Conservation (phyloP, 2,888 invertebrate genomes). For the Meiosimyza platycephala region DNA sequence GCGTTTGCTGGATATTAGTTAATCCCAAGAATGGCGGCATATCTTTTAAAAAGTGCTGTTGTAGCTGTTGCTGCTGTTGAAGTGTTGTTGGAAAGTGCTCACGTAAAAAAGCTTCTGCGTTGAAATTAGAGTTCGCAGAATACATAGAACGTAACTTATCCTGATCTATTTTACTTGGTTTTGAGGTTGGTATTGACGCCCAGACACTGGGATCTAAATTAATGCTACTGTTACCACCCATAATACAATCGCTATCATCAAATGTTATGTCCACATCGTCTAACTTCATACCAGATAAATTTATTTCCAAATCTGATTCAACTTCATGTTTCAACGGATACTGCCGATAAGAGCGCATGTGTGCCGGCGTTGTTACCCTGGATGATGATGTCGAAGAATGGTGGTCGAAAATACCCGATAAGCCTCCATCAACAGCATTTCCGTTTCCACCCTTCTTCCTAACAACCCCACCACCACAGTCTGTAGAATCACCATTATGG, state of each 20-base stretch:
- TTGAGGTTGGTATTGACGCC: constrained; percentile 56
- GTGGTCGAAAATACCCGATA: background rate
- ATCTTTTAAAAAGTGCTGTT: constrained; percentile 36
- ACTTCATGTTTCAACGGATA: constrained; percentile 51
- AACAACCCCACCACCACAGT: constrained; percentile 42
- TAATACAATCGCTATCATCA: constrained; percentile 58
- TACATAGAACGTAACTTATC: too few species aligned
- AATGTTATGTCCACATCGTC: constrained; percentile 64
- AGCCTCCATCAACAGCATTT: constrained; percentile 35
- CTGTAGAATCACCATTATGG: constrained; percentile 52
- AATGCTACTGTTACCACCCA: constrained; percentile 45
- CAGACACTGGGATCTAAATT: constrained; percentile 68
- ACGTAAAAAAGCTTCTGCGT: constrained; percentile 57
- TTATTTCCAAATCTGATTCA: constrained; percentile 65
- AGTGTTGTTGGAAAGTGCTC: constrained; percentile 59
- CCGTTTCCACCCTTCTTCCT: constrained; percentile 37
- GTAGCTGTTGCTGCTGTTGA: constrained; percentile 45
- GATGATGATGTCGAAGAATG: constrained; percentile 41
- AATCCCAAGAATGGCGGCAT: constrained; percentile 47
- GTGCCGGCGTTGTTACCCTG: constrained; percentile 37
- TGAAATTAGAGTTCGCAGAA: constrained; percentile 18
- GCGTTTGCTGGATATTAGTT: constrained; percentile 45
- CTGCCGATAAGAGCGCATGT: constrained; percentile 35
- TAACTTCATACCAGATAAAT: constrained; percentile 63
- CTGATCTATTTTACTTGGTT: constrained; percentile 44